Evolutionary conservation across 2,113 vertebrate species (phyloP).

Genomic region (Tragulus kanchil): DNA sequence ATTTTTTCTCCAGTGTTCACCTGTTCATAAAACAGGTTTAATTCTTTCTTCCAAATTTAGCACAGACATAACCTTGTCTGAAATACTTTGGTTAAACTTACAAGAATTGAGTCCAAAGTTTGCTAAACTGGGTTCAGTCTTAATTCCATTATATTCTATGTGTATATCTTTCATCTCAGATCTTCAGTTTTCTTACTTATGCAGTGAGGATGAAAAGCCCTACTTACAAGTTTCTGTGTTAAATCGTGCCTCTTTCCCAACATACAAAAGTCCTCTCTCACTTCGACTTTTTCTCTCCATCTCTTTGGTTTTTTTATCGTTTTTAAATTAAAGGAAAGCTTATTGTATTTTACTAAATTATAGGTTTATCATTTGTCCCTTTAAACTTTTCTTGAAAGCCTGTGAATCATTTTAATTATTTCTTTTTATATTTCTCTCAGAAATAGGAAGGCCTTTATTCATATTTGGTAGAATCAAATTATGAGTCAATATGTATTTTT

Average conservation of each 20-base stretch:
- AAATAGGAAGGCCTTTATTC: background rate
- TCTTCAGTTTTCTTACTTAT: background rate
- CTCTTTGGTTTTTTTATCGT: background rate
- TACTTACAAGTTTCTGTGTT: background rate
- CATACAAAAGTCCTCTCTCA: background rate
- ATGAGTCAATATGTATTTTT: background rate
- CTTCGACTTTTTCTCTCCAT: background rate
- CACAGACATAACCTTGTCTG: background rate
- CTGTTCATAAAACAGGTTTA: background rate
- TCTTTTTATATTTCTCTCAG: background rate
- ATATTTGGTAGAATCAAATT: background rate
- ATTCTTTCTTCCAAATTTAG: background rate
- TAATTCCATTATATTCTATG: background rate
- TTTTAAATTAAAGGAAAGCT: conserved; percentile 7
- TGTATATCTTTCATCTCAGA: background rate
- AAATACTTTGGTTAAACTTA: background rate
- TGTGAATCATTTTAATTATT: background rate
- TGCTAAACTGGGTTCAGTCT: background rate
- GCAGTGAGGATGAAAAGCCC: background rate
- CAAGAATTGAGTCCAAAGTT: background rate
- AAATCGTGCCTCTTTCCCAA: background rate
- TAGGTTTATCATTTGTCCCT: background rate
- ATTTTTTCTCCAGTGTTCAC: conserved; percentile 16
- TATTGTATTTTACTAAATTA: background rate
- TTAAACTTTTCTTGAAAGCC: background rate